Base-by-base conservation (phyloP, 2,888 invertebrate genomes). In the Thalpophila matura region DNA sequence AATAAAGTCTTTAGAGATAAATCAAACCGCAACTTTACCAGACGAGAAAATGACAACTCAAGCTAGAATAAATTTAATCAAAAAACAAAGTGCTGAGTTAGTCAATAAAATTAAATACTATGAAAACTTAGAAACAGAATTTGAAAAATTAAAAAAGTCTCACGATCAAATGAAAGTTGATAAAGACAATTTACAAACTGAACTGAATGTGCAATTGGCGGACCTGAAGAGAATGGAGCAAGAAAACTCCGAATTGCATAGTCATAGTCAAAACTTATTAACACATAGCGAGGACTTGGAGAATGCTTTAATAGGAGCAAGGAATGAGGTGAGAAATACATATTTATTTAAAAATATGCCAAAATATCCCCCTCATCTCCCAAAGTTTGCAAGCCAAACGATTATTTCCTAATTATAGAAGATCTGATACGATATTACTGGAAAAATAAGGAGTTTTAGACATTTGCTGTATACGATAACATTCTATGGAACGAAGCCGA, bases 281-380 rank as follows among this genome's bases (percentile, higher is more conserved):
- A 50, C 66, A 24, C 85, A 90, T 27, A 91, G 80, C 62, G 85
- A 90, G 77, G 83, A 86, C 54, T 82, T 94, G 62, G 91, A 94
- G 79, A 85, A 83, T 60, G 81, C 87, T 54, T 82, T 94, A 47
- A 82, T 89, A 31, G 80, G 70, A 51, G 81, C 87, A 42, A 88
- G 89, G 70, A 86, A 83, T 46, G 84, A 92, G 91, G 94, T 94
- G 77, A 69, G 22, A 16, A 7, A 26, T 26, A 27, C 3, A 46
- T 27, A 22, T 2, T 24, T 16, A 3, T 12, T 26, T 14, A 9
- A 10, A 22, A n/a, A n/a, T n/a, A n/a, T n/a, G n/a, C n/a, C n/a
- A n/a, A n/a, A n/a, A n/a, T n/a, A n/a, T n/a, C n/a, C n/a, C n/a
- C n/a, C n/a, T n/a, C n/a, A n/a, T n/a, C n/a, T n/a, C n/a, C n/a